Conservation (phyloP, 1,140 invertebrate genomes). For the Subanguina moxae region DNA sequence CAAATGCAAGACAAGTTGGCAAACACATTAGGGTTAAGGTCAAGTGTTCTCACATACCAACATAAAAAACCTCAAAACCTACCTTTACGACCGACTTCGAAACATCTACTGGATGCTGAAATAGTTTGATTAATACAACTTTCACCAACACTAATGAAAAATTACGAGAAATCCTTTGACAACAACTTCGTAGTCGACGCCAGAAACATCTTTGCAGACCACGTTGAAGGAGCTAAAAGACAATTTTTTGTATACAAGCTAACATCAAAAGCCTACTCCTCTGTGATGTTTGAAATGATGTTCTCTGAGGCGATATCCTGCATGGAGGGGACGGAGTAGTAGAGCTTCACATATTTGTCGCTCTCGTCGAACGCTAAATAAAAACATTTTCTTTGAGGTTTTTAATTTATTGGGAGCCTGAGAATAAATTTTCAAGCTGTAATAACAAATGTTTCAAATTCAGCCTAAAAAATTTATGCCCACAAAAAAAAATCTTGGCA, state of each 20-base stretch:
- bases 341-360: slow-evolving; percentile 51
- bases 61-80: slow-evolving; percentile 14
- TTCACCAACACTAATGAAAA: not conserved
- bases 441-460: no score
- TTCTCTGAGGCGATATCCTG: slow-evolving; percentile 24
- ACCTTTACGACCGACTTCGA: slow-evolving; percentile 41
- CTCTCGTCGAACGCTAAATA: slow-evolving; percentile 49
- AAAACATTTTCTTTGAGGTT: not conserved
- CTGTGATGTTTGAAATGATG: slow-evolving; percentile 25
- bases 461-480: no score
- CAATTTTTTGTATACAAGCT: not conserved
- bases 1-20: no score
- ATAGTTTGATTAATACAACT: no score
- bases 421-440: not conserved
- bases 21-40: not conserved
- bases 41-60: slow-evolving; percentile 7
- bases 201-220: slow-evolving; percentile 31
- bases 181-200: slow-evolving; percentile 40
- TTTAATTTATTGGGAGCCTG: not conserved
- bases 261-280: slow-evolving; percentile 32
- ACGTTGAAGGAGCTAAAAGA: slow-evolving; percentile 45
- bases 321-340: slow-evolving; percentile 42
- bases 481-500: no score
- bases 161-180: slow-evolving; percentile 32
- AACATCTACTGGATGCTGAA: slow-evolving; percentile 25